These are phyloP conservation scores for Oreochromis niloticus DNA, from an alignment of 2,113 vertebrate species.

Conservation along the genomic window DNA sequence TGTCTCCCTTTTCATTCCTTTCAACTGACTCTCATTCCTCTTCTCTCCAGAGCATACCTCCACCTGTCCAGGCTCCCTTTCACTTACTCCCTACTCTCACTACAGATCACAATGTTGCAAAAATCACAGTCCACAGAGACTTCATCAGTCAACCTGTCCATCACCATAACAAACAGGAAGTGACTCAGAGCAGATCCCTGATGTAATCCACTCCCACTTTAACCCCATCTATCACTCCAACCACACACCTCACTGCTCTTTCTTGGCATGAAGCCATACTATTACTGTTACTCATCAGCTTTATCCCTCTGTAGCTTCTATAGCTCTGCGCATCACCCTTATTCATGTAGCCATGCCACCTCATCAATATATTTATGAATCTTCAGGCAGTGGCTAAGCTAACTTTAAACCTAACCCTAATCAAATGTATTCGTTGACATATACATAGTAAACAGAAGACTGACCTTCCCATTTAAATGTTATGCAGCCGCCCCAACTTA, in stretches of 20 bases:
- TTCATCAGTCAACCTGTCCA: background rate
- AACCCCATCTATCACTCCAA: background rate
- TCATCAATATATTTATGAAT: background rate
- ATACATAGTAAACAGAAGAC: background rate
- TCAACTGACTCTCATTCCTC: background rate
- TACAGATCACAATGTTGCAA: background rate
- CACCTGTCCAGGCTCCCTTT: background rate
- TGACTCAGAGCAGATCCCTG: background rate
- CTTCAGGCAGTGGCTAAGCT: background rate
- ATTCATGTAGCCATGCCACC: background rate
- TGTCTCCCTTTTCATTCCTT: background rate
- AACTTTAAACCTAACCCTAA: background rate
- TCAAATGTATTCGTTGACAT: background rate
- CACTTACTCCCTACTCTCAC: background rate
- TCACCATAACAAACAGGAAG: background rate
- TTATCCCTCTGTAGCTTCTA: background rate
- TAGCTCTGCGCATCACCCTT: background rate
- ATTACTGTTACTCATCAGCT: background rate
- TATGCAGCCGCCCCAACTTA: background rate
- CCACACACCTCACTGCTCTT: background rate
- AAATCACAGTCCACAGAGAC: background rate
- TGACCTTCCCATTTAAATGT: background rate
- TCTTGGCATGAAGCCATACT: background rate
- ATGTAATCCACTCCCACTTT: background rate
- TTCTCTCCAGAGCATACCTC: background rate